Conservation (phyloP, 2,113 vertebrate genomes). For the Etheostoma spectabile region DNA sequence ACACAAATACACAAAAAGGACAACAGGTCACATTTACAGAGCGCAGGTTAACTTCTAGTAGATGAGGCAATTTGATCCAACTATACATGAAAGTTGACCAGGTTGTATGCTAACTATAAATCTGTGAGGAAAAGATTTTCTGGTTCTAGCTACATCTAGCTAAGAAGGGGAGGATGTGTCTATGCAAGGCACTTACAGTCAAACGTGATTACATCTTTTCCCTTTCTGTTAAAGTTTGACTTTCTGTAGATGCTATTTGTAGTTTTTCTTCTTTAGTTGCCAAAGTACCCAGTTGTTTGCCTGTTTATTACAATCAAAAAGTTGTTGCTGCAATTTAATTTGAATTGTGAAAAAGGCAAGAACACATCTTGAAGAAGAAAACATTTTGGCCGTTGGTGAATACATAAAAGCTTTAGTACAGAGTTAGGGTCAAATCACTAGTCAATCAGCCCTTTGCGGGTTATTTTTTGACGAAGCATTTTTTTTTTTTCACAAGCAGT, state of each 20-base stretch:
- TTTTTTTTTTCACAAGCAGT: too few species aligned
- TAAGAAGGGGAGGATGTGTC: neutral
- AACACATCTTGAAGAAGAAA: neutral
- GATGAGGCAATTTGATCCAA: conserved; percentile 1
- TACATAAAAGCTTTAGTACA: neutral
- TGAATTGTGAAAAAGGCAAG: neutral
- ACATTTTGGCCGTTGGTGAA: neutral
- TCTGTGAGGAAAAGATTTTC: neutral
- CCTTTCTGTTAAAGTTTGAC: neutral
- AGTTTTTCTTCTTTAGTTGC: neutral
- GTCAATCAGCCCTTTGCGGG: conserved; percentile 4
- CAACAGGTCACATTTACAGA: conserved; percentile 24
- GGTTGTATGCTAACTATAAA: neutral
- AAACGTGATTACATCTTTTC: neutral
- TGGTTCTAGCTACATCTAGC: neutral
- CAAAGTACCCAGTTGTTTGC: neutral
- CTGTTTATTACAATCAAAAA: conserved; percentile 13
- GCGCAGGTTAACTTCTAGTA: neutral
- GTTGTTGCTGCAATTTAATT: neutral
- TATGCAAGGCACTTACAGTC: too few species aligned
- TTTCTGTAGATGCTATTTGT: neutral
- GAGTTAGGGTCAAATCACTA: neutral
- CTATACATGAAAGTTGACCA: neutral
- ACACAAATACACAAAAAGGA: conserved; percentile 19
- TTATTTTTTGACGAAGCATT: too few species aligned